phyloP scores from a whole-genome alignment of 2,888 invertebrate genomes.

The Cantharis nigra region DNA sequence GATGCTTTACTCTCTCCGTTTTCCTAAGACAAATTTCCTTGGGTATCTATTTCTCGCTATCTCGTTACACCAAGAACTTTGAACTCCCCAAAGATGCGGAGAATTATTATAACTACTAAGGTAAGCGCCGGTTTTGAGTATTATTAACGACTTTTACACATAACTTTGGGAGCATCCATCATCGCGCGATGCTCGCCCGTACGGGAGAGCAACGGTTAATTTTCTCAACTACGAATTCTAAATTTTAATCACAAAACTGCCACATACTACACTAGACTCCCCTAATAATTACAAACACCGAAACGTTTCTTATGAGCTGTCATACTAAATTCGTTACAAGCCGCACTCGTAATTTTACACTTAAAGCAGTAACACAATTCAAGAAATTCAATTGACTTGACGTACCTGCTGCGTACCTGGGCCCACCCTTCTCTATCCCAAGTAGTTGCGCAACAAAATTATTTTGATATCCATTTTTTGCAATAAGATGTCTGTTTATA shows the following conservation, averaged over 20 bases:
- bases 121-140: slow-evolving; percentile 54
- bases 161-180: slow-evolving; percentile 56
- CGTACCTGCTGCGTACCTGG: neutral
- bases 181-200: slow-evolving; percentile 39
- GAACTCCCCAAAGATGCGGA: slow-evolving; percentile 52
- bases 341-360: slow-evolving; percentile 22
- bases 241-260: slow-evolving; percentile 44
- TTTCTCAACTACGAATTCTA: slow-evolving; percentile 39
- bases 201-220: slow-evolving; percentile 44
- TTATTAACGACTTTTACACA: slow-evolving; percentile 58
- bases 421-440: neutral
- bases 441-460: neutral
- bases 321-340: slow-evolving; percentile 34
- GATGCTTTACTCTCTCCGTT: slow-evolving; percentile 27
- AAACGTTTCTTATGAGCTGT: slow-evolving; percentile 38
- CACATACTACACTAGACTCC: slow-evolving; percentile 34
- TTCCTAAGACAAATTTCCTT: slow-evolving; percentile 50
- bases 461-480: neutral
- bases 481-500: neutral
- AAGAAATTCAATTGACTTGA: neutral
- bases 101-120: slow-evolving; percentile 54
- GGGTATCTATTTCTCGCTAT: slow-evolving; percentile 53
- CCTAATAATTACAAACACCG: slow-evolving; percentile 37
- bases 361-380: neutral
- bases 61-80: slow-evolving; percentile 52